These are phyloP conservation scores for Cephalopterus ornatus DNA, from an alignment of 2,113 vertebrate species.

Conservation along the genomic window DNA sequence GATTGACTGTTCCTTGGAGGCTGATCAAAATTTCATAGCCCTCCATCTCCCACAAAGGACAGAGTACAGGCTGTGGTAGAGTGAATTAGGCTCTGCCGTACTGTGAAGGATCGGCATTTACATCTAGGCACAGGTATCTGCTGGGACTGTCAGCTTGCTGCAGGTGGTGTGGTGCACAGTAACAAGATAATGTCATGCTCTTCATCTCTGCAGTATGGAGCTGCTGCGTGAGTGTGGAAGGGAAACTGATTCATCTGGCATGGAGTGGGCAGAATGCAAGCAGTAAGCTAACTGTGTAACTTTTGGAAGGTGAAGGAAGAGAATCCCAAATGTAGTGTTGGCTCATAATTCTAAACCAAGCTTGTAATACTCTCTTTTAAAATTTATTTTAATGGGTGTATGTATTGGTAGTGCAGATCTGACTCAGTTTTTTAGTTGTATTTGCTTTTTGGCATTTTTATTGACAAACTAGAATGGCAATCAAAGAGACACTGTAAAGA, in stretches of 20 bases:
- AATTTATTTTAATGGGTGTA: background rate
- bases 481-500: background rate
- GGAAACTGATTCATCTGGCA: background rate
- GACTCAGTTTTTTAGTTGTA: background rate
- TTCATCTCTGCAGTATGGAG: background rate
- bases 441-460: background rate
- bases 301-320: background rate
- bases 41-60: background rate
- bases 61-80: background rate
- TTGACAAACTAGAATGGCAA: background rate
- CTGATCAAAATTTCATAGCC: background rate
- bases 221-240: background rate
- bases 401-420: background rate
- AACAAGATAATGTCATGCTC: background rate
- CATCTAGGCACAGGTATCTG: background rate
- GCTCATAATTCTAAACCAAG: background rate
- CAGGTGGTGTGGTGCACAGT: background rate
- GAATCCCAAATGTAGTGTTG: background rate
- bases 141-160: background rate
- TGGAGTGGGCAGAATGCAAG: background rate
- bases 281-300: background rate
- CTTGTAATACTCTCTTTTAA: background rate
- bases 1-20: background rate
- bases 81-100: background rate
- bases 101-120: background rate